Evolutionary conservation across 2,113 vertebrate species (phyloP), one percentile per base, ranked within the genome.

Genomic region (Menura novaehollandiae): DNA sequence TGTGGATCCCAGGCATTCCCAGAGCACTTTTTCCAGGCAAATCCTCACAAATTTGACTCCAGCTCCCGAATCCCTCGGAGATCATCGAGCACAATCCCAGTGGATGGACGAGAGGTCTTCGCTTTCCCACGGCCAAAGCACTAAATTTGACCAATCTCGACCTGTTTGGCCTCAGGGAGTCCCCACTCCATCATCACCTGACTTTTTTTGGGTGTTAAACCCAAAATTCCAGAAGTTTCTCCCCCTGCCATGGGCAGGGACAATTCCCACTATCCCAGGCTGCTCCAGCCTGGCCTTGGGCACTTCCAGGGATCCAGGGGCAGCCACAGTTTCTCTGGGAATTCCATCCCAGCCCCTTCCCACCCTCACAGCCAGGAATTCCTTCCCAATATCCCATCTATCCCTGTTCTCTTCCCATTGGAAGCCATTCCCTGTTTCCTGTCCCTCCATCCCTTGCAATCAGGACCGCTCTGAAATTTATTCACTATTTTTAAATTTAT

Each of bases 221-320:
- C 21, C n/a, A 28, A 33, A 33, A 55, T 55, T 74, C 4, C 41
- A 0, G 0, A 55, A 39, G 22, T 63, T 73, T 52, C 16, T 7
- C 39, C 3, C 18, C n/a, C 13, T 6, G 13, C 12, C 41, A 13
- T 2, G 27, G 13, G n/a, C n/a, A n/a, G 47, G 47, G 47, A 49
- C 47, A 22, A 10, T 19, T 49, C 47, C 21, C 16, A 23, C 47
- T 23, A 59, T 15, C 24, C 53, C 55, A 51, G 37, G 20, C 0
- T 28, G 44, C 15, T 71, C 55, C 66, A 60, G 0, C 3, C 35
- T 19, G 2, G 3, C 46, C 16, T 37, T 5, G 46, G 47, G 0
- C 26, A 26, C 9, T 4, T 3, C 2, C 80, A 35, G 46, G 37
- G 46, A 35, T 35, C 1, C 66, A 81, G 64, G 52, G 51, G 28